Conservation (phyloP, 2,113 vertebrate species). For the Notiomystis cincta region DNA sequence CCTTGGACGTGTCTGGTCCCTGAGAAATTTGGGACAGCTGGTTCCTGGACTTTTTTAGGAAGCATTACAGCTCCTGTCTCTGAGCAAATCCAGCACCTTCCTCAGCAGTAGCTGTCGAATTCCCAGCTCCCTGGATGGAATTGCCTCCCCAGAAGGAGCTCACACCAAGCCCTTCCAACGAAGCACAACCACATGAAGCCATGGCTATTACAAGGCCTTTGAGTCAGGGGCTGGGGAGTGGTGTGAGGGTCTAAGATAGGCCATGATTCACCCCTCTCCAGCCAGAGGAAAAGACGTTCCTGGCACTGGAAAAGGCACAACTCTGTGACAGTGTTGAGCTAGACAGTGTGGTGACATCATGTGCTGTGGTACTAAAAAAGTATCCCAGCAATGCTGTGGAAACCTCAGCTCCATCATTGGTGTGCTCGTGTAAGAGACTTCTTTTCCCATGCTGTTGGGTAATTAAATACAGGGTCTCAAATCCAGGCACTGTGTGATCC, state of each 20-base stretch:
- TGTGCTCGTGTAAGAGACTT: neutral
- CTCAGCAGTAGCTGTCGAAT: neutral
- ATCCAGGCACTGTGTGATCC: neutral
- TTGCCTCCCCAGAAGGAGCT: neutral
- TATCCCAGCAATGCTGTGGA: neutral
- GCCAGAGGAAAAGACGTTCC: neutral
- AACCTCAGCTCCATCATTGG: neutral
- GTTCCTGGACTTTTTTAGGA: neutral
- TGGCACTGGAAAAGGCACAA: neutral
- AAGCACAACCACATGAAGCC: neutral
- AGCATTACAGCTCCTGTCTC: neutral
- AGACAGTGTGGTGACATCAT: neutral
- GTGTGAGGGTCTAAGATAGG: constrained; percentile 2
- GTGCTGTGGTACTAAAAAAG: neutral
- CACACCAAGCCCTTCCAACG: neutral
- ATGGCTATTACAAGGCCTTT: neutral
- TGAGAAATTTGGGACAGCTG: neutral
- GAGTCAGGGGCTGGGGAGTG: neutral
- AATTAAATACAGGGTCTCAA: neutral
- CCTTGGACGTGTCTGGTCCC: neutral
- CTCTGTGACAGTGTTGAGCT: neutral
- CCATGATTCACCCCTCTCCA: neutral
- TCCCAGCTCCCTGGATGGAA: neutral
- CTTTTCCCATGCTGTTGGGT: neutral
- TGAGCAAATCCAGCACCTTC: neutral